Evolutionary conservation across 2,797 vertebrate species (phyloP), one percentile per base, ranked within the genome.

Genomic region (Eurystomus glaucurus): DNA sequence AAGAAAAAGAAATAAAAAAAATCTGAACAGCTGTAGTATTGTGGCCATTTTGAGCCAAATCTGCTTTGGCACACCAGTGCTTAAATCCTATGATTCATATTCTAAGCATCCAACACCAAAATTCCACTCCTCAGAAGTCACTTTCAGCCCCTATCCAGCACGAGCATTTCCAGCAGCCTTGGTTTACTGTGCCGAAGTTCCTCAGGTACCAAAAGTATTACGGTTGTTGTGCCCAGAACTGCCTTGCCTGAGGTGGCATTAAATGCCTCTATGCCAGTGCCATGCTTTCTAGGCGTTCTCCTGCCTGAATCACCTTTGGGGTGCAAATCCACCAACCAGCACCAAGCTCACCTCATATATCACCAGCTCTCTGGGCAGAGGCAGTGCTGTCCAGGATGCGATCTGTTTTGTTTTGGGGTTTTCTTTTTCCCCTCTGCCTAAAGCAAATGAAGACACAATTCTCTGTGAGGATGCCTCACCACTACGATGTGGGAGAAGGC

Each of bases 271-370:
- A 13, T 50, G 26, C 28, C 29, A 52, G 26, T 0, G 0, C 10
- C 0, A 5, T 6, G 4, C 45, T 1, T 6, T 52, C 31, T 9
- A 17, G 22, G 35, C 8, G 7, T 68, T 74, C 51, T 70, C 33
- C 48, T 1, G 1, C 23, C 23, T 1, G 10, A 39, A 18, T 51
- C 2, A 0, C 48, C 48, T 21, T 8, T 0, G 0, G 43, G 31
- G 6, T 66, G 52, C 28, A 39, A 70, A 75, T 33, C 13, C 35
- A n/a, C 5, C 16, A 0, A 0, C 11, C 21, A 0, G 1, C 2
- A 0, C 54, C 0, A 3, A 76, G 39, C 33, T 43, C 37, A 9
- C 35, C 35, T 77, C 12, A 21, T 50, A 31, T 14, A 28, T 6
- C 0, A 1, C 7, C 0, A 3, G 14, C 19, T 25, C 22, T 39